These are phyloP conservation scores for Perodicticus potto DNA, from an alignment of 2,797 vertebrate genomes.

Conservation along the genomic window DNA sequence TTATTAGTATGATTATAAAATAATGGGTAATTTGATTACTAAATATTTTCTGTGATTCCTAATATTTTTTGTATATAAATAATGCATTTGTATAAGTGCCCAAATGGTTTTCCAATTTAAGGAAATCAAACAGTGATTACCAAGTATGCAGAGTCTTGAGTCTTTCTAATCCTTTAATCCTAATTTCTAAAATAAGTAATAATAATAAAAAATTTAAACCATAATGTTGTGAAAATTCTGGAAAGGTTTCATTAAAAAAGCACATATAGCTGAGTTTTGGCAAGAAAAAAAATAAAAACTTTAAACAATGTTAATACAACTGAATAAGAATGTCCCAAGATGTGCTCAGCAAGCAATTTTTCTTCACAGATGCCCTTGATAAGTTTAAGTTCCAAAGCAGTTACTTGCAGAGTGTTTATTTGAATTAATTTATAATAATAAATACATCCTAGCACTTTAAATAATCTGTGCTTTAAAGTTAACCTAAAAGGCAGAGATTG, in stretches of 20 bases:
- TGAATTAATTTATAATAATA: neutral
- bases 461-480: neutral
- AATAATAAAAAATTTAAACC: neutral
- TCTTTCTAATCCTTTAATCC: neutral
- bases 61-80: slow-evolving; percentile 16
- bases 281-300: neutral
- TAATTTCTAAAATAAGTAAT: slow-evolving; percentile 4
- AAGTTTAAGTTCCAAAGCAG: neutral
- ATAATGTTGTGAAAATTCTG: neutral
- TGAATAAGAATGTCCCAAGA: neutral
- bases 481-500: neutral
- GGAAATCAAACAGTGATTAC: neutral
- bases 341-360: neutral
- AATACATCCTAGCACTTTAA: neutral
- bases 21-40: neutral
- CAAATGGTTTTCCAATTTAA: slow-evolving; percentile 34
- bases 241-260: neutral
- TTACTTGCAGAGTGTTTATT: neutral
- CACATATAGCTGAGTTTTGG: neutral
- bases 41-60: neutral
- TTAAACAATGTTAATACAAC: neutral
- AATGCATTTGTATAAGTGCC: neutral
- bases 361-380: neutral
- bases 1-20: slow-evolving; percentile 15
- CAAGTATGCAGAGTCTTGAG: neutral